phyloP scores from a whole-genome alignment of 1,140 invertebrate species.

The Octopus sinensis region DNA sequence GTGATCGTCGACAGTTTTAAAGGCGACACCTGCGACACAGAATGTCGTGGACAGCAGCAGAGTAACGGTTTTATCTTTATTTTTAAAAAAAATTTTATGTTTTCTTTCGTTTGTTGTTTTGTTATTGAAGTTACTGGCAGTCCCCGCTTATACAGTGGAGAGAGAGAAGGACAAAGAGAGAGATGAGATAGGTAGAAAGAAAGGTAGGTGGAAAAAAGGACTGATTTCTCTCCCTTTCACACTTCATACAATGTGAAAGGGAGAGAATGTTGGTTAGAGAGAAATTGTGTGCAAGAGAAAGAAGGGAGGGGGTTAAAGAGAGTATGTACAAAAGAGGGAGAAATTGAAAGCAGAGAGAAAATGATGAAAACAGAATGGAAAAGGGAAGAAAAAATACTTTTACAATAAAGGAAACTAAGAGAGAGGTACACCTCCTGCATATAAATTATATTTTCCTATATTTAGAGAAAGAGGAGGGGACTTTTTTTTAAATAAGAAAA shows the following conservation, averaged over 20 bases:
- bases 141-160: background rate
- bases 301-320: background rate
- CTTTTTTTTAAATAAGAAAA: background rate
- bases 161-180: background rate
- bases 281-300: background rate
- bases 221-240: background rate
- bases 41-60: background rate
- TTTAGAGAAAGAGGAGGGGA: background rate
- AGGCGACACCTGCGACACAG: background rate
- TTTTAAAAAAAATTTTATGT: background rate
- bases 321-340: background rate
- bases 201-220: background rate
- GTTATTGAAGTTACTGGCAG: background rate
- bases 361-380: background rate
- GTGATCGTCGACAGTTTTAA: background rate
- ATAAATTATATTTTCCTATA: too few species aligned
- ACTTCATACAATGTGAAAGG: background rate
- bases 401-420: background rate
- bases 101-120: background rate
- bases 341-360: background rate
- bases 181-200: background rate
- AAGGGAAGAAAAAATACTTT: background rate
- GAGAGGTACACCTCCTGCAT: background rate
- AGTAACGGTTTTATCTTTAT: background rate
- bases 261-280: background rate